phyloP scores from a whole-genome alignment of 2,888 invertebrate genomes.

The Idaea aversata region DNA sequence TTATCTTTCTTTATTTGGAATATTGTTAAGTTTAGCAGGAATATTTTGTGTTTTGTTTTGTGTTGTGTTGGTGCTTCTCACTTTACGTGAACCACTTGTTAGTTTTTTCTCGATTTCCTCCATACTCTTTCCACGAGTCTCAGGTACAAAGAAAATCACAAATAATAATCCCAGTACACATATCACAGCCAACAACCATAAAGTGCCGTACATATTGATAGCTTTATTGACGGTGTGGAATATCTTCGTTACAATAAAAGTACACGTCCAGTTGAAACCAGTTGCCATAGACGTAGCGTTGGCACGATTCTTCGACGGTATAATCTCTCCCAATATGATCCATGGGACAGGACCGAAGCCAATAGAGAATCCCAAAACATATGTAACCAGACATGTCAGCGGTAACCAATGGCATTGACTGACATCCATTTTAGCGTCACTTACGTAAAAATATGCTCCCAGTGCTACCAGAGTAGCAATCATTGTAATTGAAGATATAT shows the following conservation, averaged over 20 bases:
- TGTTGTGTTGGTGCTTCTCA: constrained; percentile 48
- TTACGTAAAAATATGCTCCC: constrained; percentile 89
- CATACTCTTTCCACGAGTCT: constrained; percentile 94
- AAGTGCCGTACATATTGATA: constrained; percentile 86
- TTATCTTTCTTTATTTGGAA: constrained; percentile 20
- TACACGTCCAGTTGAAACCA: constrained; percentile 94
- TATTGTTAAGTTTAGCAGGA: neutral
- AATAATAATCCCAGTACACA: constrained; percentile 88
- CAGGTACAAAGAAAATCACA: constrained; percentile 92
- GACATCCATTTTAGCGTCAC: constrained; percentile 75
- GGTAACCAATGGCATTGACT: constrained; percentile 87
- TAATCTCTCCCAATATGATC: constrained; percentile 96
- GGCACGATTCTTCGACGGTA: constrained; percentile 93
- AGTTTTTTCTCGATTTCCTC: constrained; percentile 95
- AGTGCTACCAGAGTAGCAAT: constrained; percentile 84
- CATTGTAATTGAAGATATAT: constrained; percentile 91
- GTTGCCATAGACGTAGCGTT: constrained; percentile 94
- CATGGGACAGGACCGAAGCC: constrained; percentile 92
- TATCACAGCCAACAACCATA: constrained; percentile 89
- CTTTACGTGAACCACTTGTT: constrained; percentile 79
- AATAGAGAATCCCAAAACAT: constrained; percentile 92
- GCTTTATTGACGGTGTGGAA: constrained; percentile 84
- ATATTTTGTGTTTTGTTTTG: constrained; percentile 16
- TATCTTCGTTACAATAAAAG: constrained; percentile 92
- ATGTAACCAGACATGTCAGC: constrained; percentile 88